phyloP scores from a whole-genome alignment of 2,888 invertebrate species.

The Lasiommata megera region DNA sequence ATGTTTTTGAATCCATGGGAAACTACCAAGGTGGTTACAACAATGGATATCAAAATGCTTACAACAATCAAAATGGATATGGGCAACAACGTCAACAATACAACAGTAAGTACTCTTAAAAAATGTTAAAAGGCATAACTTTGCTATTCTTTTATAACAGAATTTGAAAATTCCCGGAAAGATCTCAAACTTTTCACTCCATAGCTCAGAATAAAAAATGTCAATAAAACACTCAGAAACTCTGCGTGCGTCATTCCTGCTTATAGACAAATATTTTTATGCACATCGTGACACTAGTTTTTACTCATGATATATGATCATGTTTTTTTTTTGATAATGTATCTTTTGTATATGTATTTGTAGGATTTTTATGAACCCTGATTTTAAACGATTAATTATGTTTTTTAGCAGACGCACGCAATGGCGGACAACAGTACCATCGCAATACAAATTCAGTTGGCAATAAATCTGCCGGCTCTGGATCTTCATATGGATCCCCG shows the following conservation, averaged over 20 bases:
- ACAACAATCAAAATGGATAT: constrained; percentile 72
- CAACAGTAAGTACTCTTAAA: constrained; percentile 57
- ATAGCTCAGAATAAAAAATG: too few species aligned
- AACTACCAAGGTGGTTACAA: constrained; percentile 80
- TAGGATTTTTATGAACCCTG: background rate
- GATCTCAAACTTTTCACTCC: too few species aligned
- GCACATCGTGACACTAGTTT: too few species aligned
- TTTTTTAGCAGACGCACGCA: constrained; percentile 53
- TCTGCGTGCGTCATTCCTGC: too few species aligned
- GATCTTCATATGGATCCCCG: constrained; percentile 74
- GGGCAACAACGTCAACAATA: constrained; percentile 69
- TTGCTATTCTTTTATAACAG: too few species aligned
- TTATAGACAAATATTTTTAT: too few species aligned
- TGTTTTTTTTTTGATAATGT: too few species aligned
- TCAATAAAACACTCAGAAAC: too few species aligned
- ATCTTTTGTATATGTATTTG: too few species aligned
- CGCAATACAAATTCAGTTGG: constrained; percentile 62
- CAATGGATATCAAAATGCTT: constrained; percentile 76
- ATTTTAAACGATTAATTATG: background rate
- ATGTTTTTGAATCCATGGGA: constrained; percentile 80
- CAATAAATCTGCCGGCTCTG: constrained; percentile 65
- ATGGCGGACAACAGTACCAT: constrained; percentile 62
- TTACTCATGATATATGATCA: too few species aligned
- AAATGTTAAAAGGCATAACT: too few species aligned
- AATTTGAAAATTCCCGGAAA: too few species aligned